Evolutionary conservation across 2,797 vertebrate species (phyloP), one percentile per base, ranked within the genome.

Genomic region (Danio aesculapii): DNA sequence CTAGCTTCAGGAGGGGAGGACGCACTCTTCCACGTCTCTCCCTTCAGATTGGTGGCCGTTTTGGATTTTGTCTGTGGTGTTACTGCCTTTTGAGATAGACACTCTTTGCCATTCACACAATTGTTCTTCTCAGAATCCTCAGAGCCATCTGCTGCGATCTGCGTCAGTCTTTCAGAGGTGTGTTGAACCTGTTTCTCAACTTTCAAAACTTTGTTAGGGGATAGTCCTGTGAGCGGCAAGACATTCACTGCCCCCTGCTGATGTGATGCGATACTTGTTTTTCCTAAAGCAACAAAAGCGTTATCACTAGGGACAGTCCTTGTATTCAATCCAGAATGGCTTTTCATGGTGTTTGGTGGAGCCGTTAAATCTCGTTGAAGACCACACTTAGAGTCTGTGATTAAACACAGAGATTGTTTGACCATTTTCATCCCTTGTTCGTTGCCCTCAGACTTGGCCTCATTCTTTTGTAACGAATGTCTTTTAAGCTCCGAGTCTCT

Each of bases 1-100:
- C 57, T 88, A 58, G 89, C 86, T 75, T 92, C 88, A 0, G 90
- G 88, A 52, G 90, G 84, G 82, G 86, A 90, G 52, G 91, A 79
- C 6, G 13, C 47, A 5, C 86, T 80, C 43, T 83, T 87, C 87
- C 90, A 91, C 76, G 78, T 86, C 57, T 90, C 86, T 46, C 82
- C 79, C 41, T 77, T 80, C 52, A 86, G 81, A 21, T 84, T 80
- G 2, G 85, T 67, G 0, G 59, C 81, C 6, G 21, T 81, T 16
- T 89, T 83, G 17, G 85, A 77, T n/a, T 86, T 75, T 21, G 83
- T 75, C 72, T 87, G 84, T 76, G 89, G 81, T 19, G 58, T 85
- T 79, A 88, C 79, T 59, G 69, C 76, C 8, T 17, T 78, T 69
- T 90, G 88, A 58, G 90, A 83, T 6, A 84, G 84, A 77, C 77